Evolutionary conservation across 2,888 invertebrate species (phyloP), one percentile per base, ranked within the genome.

Genomic region (Platycnemis pennipes): DNA sequence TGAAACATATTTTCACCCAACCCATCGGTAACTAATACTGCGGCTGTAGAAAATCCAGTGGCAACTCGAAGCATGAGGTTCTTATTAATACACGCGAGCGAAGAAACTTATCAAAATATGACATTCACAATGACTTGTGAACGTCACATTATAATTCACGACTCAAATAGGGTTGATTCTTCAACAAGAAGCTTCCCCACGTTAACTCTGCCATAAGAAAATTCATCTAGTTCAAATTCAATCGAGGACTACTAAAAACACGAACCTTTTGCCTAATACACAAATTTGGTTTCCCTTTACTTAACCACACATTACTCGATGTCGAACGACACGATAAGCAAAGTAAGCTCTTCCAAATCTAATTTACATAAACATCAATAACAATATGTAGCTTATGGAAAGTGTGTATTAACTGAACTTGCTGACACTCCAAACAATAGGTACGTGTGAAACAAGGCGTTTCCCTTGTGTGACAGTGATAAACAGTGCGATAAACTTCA

Each of bases 1-100:
- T 63, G 22, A 63, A 69, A 42, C 91, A 91, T 91, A 91, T 42
- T 91, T 91, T 69, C 91, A 26, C n/a, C 63, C 42, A 63, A n/a
- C 56, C 63, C 91, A 91, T 91, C 13, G 44, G 91, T 56, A 45
- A 44, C 44, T 26, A n/a, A 8, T 37, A 37, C 13, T 2, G 77
- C 11, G 37, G 13, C 37, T 37, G 11, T 13, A 63, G 77, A 77
- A 8, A 13, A 77, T 26, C 13, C 31, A 26, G 77, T 16, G 13
- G 31, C n/a, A 77, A 77, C 11, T 11, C 37, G 77, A 37, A 77
- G 77, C 77, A 77, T 16, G 37, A 77, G 37, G 37, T 11, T 37
- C 77, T 77, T 69, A 22, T 26, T 22, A 37, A 16, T 26, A 22
- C 26, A 63, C 49, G 5, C 1, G 26, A 1, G n/a, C 5, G 63